phyloP scores from a whole-genome alignment of 2,113 vertebrate species.

The Thymallus thymallus region DNA sequence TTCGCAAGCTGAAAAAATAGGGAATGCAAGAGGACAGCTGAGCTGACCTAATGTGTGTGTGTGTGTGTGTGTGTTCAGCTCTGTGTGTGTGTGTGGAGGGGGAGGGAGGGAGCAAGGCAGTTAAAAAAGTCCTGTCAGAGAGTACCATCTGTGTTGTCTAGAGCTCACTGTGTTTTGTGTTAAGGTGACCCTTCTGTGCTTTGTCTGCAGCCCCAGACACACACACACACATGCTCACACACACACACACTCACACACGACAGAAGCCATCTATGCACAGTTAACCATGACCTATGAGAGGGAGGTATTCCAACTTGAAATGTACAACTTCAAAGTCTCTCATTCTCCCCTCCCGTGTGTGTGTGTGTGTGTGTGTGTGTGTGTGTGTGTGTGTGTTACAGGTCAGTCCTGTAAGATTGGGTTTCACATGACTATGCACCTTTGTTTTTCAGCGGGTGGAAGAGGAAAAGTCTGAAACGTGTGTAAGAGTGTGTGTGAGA shows the following conservation, averaged over 20 bases:
- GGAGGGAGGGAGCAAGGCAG: slow-evolving; percentile 41
- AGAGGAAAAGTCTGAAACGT: slow-evolving; percentile 62
- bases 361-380: slow-evolving; percentile 13
- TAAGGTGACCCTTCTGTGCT: slow-evolving; percentile 76
- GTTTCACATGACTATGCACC: slow-evolving; percentile 83
- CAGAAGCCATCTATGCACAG: slow-evolving; percentile 17
- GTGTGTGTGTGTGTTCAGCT: slow-evolving; percentile 22
- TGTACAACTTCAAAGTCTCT: slow-evolving; percentile 5
- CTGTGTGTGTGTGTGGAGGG: slow-evolving; percentile 11
- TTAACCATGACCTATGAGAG: neutral
- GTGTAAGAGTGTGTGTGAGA: slow-evolving; percentile 43
- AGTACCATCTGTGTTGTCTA: slow-evolving; percentile 83
- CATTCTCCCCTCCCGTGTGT: slow-evolving; percentile 35
- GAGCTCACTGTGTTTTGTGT: slow-evolving; percentile 74
- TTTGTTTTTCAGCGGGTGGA: slow-evolving; percentile 74
- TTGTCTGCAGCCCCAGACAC: slow-evolving; percentile 34
- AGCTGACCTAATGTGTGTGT: neutral
- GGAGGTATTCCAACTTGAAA: neutral
- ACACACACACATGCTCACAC: too few relatives aligned
- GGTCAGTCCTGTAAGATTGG: slow-evolving; percentile 79
- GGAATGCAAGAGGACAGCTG: slow-evolving; percentile 24
- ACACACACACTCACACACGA: neutral
- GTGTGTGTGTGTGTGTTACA: slow-evolving; percentile 59
- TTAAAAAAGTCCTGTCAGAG: slow-evolving; percentile 59
- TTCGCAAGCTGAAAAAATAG: slow-evolving; percentile 20